phyloP scores from a whole-genome alignment of 2,113 vertebrate genomes.

The Prinia subflava region DNA sequence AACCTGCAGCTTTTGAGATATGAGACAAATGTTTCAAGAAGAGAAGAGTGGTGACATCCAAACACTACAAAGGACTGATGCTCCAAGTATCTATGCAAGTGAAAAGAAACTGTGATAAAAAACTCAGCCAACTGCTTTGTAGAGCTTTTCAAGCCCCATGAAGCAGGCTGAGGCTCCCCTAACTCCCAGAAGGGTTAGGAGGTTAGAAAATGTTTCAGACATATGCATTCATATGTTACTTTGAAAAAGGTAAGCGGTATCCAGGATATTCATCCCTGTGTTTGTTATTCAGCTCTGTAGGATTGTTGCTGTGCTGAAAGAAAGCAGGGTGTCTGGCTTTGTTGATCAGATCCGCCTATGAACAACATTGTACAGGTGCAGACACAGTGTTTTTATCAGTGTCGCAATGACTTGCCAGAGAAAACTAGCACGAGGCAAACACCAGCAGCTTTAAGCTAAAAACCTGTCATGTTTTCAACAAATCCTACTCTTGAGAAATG shows the following conservation, averaged over 20 bases:
- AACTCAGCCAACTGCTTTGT: neutral
- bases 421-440: neutral
- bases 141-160: neutral
- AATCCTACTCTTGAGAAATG: neutral
- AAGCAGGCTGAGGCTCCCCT: neutral
- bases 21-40: neutral
- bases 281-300: neutral
- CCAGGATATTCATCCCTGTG: neutral
- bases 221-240: neutral
- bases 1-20: neutral
- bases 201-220: neutral
- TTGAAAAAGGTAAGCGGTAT: neutral
- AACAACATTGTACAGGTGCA: neutral
- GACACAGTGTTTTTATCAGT: neutral
- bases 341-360: neutral
- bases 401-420: fast-evolving
- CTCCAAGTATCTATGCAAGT: neutral
- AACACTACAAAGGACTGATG: neutral
- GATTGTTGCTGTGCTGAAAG: neutral
- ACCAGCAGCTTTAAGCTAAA: neutral
- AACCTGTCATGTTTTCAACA: neutral
- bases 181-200: neutral
- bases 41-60: neutral
- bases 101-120: neutral
- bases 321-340: neutral